A percentile compares a stretch with the other conserved stretches of the same genome.
Evolutionary conservation across 2,113 vertebrate genomes (phyloP).

Genomic region (Neolamprologus sp.): DNA sequence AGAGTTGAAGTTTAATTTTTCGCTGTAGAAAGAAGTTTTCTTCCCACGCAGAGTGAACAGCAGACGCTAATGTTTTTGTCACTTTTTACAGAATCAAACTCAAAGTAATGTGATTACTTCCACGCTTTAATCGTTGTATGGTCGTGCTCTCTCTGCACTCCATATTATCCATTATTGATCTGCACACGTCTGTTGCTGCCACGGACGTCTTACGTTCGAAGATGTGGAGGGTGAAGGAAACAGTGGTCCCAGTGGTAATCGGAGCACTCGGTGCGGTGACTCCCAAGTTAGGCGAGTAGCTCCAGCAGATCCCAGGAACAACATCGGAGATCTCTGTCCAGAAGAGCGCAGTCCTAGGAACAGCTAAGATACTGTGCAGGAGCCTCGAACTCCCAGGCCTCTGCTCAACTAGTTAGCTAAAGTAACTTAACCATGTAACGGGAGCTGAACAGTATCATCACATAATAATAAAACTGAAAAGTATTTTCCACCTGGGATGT

Average conservation of each 20-base stretch:
- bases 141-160: neutral
- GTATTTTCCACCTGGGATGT: neutral
- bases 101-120: neutral
- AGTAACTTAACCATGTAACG: neutral
- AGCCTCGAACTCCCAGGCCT: neutral
- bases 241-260: neutral
- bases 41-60: neutral
- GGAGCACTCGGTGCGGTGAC: rapidly evolving
- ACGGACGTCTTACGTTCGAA: rapidly evolving
- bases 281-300: rapidly evolving
- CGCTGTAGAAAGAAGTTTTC: rapidly evolving
- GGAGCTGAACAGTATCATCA: neutral
- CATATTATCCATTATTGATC: neutral
- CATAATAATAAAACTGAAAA: neutral
- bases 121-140: rapidly evolving
- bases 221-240: rapidly evolving
- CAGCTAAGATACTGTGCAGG: neutral
- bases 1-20: neutral
- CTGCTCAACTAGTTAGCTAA: neutral
- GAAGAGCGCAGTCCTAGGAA: neutral
- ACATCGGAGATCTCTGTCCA: neutral
- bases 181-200: neutral
- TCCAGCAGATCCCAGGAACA: neutral
- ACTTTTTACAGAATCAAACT: neutral
- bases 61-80: neutral